Conservation (phyloP, 2,888 invertebrate genomes). For the Amiota communis region DNA sequence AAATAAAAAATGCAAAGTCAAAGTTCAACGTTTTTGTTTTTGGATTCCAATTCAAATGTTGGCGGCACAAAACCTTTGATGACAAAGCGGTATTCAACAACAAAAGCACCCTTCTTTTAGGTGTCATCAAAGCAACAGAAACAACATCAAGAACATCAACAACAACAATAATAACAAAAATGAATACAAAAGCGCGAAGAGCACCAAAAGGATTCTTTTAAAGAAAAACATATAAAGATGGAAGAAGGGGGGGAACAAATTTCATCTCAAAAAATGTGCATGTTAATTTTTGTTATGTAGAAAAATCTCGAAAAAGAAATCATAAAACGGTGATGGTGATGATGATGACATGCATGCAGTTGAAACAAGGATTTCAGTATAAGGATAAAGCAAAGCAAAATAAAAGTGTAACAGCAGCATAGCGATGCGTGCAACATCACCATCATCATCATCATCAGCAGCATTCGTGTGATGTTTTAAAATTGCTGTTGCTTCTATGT, state of each 20-base stretch:
- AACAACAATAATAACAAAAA: no score
- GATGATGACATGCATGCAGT: neutral
- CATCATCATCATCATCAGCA: neutral
- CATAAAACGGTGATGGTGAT: constrained; percentile 21
- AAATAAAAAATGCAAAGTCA: no score
- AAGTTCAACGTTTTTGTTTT: no score
- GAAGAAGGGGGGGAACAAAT: no score
- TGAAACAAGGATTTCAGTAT: neutral
- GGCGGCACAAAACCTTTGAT: no score
- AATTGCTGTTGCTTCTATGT: no score
- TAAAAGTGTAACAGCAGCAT: neutral
- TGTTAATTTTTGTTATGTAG: constrained; percentile 45
- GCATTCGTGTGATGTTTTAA: neutral
- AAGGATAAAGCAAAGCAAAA: constrained; percentile 1
- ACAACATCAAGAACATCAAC: no score
- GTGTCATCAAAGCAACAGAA: no score
- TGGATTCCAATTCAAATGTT: no score
- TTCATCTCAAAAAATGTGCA: constrained; percentile 39
- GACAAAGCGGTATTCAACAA: no score
- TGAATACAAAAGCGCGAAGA: neutral
- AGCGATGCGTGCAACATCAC: constrained; percentile 1
- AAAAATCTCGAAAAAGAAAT: constrained; percentile 23
- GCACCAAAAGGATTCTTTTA: neutral
- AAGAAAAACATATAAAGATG: no score
- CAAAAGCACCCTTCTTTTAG: no score